Evolutionary conservation across 2,797 vertebrate genomes (phyloP).

Genomic region (Pangasius macronema): DNA sequence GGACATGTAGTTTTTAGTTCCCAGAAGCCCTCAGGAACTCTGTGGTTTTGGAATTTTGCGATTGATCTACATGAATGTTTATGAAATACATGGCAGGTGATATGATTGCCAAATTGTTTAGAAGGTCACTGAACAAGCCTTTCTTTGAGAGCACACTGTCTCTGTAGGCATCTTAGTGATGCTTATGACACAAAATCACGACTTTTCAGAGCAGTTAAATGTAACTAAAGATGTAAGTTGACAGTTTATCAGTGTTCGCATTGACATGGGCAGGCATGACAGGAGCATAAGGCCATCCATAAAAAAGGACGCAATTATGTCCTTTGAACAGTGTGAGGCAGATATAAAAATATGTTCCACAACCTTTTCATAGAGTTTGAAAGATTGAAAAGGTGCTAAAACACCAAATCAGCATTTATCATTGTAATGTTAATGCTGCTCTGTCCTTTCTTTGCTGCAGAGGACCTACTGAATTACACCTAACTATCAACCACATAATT

Average conservation of each 20-base stretch:
- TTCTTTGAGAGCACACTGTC: not conserved
- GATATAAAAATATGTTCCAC: slow-evolving; percentile 40
- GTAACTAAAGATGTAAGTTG: slow-evolving; percentile 1
- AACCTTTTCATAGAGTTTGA: slow-evolving; percentile 34
- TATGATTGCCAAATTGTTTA: not conserved
- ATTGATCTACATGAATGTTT: not conserved
- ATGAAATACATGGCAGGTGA: not conserved
- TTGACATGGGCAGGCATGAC: slow-evolving; percentile 15
- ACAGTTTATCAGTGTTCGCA: slow-evolving; percentile 15
- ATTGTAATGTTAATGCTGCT: not conserved
- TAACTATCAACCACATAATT: not conserved
- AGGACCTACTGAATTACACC: slow-evolving; percentile 2
- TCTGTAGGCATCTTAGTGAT: not conserved
- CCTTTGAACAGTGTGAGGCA: slow-evolving; percentile 39
- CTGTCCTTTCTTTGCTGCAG: not conserved
- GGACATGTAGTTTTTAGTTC: not conserved
- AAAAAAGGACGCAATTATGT: slow-evolving; percentile 41
- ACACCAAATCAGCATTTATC: not conserved
- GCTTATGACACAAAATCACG: not conserved
- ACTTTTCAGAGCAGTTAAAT: not conserved
- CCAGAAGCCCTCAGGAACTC: not conserved
- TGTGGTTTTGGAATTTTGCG: not conserved
- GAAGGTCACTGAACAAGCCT: not conserved
- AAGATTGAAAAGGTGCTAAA: slow-evolving; percentile 22
- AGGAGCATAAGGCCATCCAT: slow-evolving; percentile 19